A percentile compares a stretch with the other conserved stretches of the same genome.
phyloP scores from a whole-genome alignment of 2,113 vertebrate species.

The Brachyistius frenatus region DNA sequence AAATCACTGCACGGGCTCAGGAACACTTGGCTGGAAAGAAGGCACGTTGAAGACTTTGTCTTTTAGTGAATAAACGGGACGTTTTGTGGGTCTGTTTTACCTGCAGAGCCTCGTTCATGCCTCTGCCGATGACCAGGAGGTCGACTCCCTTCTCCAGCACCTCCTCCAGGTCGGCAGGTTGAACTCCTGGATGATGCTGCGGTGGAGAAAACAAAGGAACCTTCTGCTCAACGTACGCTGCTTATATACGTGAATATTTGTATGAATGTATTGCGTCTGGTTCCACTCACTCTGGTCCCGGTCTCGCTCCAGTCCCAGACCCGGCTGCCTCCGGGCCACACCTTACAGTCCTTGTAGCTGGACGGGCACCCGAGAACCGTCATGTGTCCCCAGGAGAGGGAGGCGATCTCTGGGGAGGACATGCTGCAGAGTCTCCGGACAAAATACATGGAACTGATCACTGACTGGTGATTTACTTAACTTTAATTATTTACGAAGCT shows the following conservation, averaged over 20 bases:
- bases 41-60: too few relatives aligned
- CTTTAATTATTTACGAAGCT: too few relatives aligned
- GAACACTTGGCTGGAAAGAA: too few relatives aligned
- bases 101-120: conserved; percentile 95
- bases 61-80: too few relatives aligned
- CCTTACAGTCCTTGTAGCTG: conserved; percentile 96
- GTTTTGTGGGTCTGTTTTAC: conserved; percentile 71
- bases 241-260: too few relatives aligned
- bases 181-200: conserved; percentile 94
- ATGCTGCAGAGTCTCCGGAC: conserved; percentile 66
- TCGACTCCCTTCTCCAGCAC: conserved; percentile 88
- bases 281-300: conserved; percentile 90
- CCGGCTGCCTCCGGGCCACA: conserved; percentile 96
- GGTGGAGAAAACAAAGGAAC: too few relatives aligned
- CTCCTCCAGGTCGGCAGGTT: conserved; percentile 96
- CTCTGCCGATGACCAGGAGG: conserved; percentile 92
- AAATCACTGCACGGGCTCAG: too few relatives aligned
- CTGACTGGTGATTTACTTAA: too few relatives aligned
- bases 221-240: too few relatives aligned
- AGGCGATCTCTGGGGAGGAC: conserved; percentile 93
- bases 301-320: conserved; percentile 98
- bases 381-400: conserved; percentile 95
- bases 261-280: too few relatives aligned
- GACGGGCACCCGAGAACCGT: conserved; percentile 89
- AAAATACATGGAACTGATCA: too few relatives aligned